Evolutionary conservation across 2,113 vertebrate genomes (phyloP).

Genomic region (Scomber japonicus): DNA sequence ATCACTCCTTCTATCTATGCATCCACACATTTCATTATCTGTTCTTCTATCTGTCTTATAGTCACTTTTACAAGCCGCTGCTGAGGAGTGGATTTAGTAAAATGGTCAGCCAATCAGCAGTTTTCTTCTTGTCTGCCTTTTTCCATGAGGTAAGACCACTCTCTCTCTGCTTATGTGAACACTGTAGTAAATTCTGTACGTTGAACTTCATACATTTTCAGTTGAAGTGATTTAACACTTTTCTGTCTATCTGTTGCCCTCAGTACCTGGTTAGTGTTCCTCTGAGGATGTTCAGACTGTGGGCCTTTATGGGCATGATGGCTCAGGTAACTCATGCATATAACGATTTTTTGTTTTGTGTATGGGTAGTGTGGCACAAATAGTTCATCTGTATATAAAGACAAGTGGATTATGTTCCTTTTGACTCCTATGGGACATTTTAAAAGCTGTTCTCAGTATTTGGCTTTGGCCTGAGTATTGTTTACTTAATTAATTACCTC

Average conservation of each 20-base stretch:
- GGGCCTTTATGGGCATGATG: conserved; percentile 96
- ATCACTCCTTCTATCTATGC: conserved; percentile 2
- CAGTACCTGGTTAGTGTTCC: conserved; percentile 94
- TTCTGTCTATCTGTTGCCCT: conserved; percentile 21
- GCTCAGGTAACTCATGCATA: conserved; percentile 85
- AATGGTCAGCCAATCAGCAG: conserved; percentile 86
- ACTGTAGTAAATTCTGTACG: not conserved
- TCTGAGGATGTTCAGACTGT: conserved; percentile 95
- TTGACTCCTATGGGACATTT: conserved; percentile 15
- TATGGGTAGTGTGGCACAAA: not conserved
- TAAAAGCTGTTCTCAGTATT: conserved; percentile 18
- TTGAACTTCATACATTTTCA: not conserved
- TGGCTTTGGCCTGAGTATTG: conserved; percentile 22
- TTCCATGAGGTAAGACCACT: conserved; percentile 91
- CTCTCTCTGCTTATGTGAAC: conserved; percentile 9
- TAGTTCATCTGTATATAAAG: conserved; percentile 7
- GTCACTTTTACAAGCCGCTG: conserved; percentile 94
- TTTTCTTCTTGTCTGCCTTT: conserved; percentile 92
- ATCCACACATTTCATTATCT: conserved; percentile 7
- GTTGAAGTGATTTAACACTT: not conserved
- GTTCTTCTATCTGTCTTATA: conserved; percentile 59
- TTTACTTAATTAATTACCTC: conserved; percentile 35
- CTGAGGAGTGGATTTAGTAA: conserved; percentile 86
- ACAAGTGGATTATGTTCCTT: not conserved
- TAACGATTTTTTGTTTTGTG: not conserved